Conservation (phyloP, 2,888 invertebrate genomes). For the Eupelmus urozonus region DNA sequence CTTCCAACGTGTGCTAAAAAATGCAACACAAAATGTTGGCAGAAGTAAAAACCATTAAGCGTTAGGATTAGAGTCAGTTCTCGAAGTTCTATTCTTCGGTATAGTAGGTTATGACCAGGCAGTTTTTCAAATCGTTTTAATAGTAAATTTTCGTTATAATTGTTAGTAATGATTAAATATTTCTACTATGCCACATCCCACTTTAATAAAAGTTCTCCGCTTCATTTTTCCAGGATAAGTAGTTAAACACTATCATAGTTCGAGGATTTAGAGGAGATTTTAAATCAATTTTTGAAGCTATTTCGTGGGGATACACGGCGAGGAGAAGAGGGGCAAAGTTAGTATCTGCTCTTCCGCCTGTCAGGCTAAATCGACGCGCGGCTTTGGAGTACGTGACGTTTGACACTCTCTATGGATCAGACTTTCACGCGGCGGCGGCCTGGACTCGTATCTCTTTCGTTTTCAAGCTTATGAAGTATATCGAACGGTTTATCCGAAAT, state of each 20-base stretch:
- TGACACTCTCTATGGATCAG: slow-evolving; percentile 46
- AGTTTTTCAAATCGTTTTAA: too few relatives aligned
- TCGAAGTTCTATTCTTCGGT: too few relatives aligned
- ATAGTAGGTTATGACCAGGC: too few relatives aligned
- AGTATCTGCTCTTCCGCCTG: slow-evolving; percentile 46
- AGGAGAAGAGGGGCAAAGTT: slow-evolving; percentile 25
- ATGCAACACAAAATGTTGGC: too few relatives aligned
- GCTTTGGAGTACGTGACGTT: slow-evolving; percentile 46
- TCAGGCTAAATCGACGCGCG: slow-evolving; percentile 41
- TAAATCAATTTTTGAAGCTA: slow-evolving; percentile 43
- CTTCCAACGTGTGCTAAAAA: too few relatives aligned
- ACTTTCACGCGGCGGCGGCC: slow-evolving; percentile 24
- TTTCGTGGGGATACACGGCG: slow-evolving; percentile 14
- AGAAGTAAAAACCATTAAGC: too few relatives aligned
- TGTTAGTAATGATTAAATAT: too few relatives aligned
- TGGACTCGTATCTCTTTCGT: slow-evolving; percentile 58
- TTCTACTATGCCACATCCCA: too few relatives aligned
- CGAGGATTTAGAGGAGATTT: slow-evolving; percentile 43
- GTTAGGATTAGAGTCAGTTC: too few relatives aligned
- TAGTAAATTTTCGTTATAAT: too few relatives aligned
- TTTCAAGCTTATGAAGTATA: background rate
- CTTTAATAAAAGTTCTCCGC: too few relatives aligned
- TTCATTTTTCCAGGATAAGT: background rate
- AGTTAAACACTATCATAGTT: slow-evolving; percentile 31
- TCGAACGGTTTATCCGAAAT: slow-evolving; percentile 25